phyloP scores from a whole-genome alignment of 2,797 vertebrate genomes.

The Amblyopsis hoosieri region DNA sequence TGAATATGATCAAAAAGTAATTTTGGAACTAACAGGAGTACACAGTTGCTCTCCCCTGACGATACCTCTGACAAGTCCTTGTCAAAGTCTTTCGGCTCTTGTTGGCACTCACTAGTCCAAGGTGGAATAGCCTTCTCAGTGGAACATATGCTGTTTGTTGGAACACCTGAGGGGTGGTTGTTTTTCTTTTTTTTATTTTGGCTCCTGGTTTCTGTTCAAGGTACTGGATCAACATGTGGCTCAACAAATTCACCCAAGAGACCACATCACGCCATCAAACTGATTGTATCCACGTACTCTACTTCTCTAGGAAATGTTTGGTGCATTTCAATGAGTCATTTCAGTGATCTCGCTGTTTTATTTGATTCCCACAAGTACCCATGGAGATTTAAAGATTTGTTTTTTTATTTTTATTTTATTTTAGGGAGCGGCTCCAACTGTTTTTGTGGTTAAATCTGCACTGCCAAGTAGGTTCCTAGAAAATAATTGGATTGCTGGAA shows the following conservation, averaged over 20 bases:
- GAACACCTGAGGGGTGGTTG: constrained; percentile 63
- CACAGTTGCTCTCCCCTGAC: constrained; percentile 53
- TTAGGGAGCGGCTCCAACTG: constrained; percentile 18
- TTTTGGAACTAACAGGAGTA: constrained; percentile 39
- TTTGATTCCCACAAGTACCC: too few relatives aligned
- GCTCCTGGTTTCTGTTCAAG: constrained; percentile 74
- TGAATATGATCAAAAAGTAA: neutral
- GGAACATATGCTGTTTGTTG: constrained; percentile 83
- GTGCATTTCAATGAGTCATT: too few relatives aligned
- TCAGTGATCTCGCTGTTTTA: too few relatives aligned
- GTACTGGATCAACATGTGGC: constrained; percentile 68
- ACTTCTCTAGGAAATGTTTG: too few relatives aligned
- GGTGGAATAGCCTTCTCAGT: constrained; percentile 75
- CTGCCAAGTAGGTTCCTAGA: constrained; percentile 25
- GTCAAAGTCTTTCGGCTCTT: constrained; percentile 69
- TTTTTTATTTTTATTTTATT: neutral
- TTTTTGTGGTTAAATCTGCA: constrained; percentile 47
- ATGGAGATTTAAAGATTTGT: too few relatives aligned
- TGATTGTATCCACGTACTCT: too few relatives aligned
- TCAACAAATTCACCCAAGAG: constrained; percentile 6
- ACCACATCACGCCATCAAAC: too few relatives aligned
- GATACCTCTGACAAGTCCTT: constrained; percentile 69
- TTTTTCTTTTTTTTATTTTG: constrained; percentile 21
- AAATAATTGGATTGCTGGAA: constrained; percentile 39
- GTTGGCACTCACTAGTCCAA: constrained; percentile 72